These are phyloP conservation scores for Silvanus unidentatus DNA, from an alignment of 2,888 invertebrate genomes.

Conservation along the genomic window DNA sequence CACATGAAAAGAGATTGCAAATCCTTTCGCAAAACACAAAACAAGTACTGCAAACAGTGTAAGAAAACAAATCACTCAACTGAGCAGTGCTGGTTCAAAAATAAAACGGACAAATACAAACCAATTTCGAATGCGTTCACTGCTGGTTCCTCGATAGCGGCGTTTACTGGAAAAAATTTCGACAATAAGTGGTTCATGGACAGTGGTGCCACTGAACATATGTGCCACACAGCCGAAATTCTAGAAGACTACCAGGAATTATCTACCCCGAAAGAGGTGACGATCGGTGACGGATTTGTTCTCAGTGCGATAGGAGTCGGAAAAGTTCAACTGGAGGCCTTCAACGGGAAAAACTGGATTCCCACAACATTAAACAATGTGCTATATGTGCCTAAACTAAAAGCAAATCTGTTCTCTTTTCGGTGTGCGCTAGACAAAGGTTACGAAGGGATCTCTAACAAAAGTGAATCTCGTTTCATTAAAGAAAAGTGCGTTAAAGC, in stretches of 20 bases:
- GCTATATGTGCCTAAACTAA: slow-evolving; percentile 31
- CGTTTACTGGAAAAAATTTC: background rate
- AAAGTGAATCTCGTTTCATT: slow-evolving; percentile 17
- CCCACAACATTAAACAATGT: slow-evolving; percentile 3
- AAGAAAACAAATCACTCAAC: background rate
- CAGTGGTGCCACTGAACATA: slow-evolving; percentile 10
- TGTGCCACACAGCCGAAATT: slow-evolving; percentile 3
- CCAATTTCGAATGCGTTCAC: background rate
- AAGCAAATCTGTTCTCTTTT: slow-evolving; percentile 38
- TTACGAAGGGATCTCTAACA: slow-evolving; percentile 24
- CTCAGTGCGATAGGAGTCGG: slow-evolving; percentile 5
- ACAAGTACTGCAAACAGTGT: slow-evolving; percentile 5
- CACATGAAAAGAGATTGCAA: slow-evolving; percentile 6
- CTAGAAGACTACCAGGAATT: background rate
- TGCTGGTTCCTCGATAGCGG: background rate
- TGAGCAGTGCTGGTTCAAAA: background rate
- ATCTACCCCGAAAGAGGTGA: slow-evolving; percentile 1
- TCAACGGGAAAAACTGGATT: slow-evolving; percentile 5
- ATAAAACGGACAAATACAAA: background rate
- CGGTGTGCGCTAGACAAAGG: slow-evolving; percentile 27
- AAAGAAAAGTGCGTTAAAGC: slow-evolving; percentile 14
- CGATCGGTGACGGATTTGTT: slow-evolving; percentile 4
- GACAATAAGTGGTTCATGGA: slow-evolving; percentile 5
- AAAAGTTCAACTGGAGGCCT: slow-evolving; percentile 1
- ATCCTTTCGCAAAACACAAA: background rate